Conservation (phyloP, 2,113 vertebrate species). For the Gobiocypris rarus region DNA sequence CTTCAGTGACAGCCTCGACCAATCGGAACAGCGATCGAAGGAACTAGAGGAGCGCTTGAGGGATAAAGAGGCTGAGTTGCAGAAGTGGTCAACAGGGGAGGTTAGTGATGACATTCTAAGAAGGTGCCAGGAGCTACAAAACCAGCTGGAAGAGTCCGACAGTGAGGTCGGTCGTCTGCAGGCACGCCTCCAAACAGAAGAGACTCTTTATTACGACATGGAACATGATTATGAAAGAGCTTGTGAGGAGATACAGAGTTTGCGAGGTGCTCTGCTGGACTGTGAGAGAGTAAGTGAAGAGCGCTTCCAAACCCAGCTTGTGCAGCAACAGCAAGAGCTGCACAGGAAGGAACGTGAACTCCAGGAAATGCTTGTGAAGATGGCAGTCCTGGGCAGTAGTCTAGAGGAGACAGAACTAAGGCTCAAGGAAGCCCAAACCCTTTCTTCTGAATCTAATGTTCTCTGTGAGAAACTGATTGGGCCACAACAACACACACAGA, state of each 20-base stretch:
- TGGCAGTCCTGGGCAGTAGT: conserved; percentile 83
- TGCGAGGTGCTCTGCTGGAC: conserved; percentile 78
- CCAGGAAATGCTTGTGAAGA: conserved; percentile 85
- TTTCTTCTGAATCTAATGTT: conserved; percentile 44
- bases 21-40: conserved; percentile 80
- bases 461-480: conserved; percentile 63
- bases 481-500: conserved; percentile 64
- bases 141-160: conserved; percentile 77
- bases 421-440: conserved; percentile 67
- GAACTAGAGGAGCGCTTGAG: conserved; percentile 84
- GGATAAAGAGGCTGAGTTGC: conserved; percentile 65
- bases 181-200: conserved; percentile 78
- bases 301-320: conserved; percentile 40
- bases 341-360: conserved; percentile 86
- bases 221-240: conserved; percentile 80
- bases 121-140: conserved; percentile 85
- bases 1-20: conserved; percentile 79
- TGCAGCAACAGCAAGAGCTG: conserved; percentile 62
- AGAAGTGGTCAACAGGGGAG: conserved; percentile 47
- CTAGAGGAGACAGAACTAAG: conserved; percentile 84
- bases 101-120: conserved; percentile 69
- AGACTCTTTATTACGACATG: conserved; percentile 84
- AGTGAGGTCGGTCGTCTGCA: conserved; percentile 77
- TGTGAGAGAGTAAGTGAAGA: conserved; percentile 72
- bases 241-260: conserved; percentile 79